Evolutionary conservation across 2,113 vertebrate genomes (phyloP).

Genomic region (Bubalus kerabau): DNA sequence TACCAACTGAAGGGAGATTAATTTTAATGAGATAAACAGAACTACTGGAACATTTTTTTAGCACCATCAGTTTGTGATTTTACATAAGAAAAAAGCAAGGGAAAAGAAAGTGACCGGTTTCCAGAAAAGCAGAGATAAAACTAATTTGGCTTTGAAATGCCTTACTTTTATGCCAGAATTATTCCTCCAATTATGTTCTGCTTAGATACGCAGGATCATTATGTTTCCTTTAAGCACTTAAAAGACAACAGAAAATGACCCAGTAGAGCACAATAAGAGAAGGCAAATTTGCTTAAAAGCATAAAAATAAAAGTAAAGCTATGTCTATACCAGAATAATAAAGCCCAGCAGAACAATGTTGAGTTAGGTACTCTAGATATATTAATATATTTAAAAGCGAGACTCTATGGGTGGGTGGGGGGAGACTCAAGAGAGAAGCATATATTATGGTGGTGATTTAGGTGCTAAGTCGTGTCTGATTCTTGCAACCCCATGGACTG

Average conservation of each 20-base stretch:
- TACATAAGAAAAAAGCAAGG: not conserved
- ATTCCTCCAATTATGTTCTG: not conserved
- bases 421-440: not conserved
- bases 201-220: not conserved
- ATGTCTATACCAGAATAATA: not conserved
- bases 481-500: not conserved
- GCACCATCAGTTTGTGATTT: not conserved
- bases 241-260: not conserved
- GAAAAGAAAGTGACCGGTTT: not conserved
- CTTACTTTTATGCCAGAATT: not conserved
- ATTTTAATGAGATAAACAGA: conserved; percentile 4
- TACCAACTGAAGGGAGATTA: not conserved
- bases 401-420: not conserved
- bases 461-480: not conserved
- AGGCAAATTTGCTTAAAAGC: not conserved
- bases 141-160: not conserved
- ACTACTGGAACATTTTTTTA: not conserved
- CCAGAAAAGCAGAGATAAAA: not conserved
- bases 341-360: not conserved
- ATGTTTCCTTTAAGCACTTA: not conserved
- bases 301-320: not conserved
- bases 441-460: not conserved
- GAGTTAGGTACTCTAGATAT: not conserved
- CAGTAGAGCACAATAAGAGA: not conserved
- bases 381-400: not conserved